Base-by-base conservation (phyloP, 2,797 vertebrate genomes). In the Linurgus olivaceus region DNA sequence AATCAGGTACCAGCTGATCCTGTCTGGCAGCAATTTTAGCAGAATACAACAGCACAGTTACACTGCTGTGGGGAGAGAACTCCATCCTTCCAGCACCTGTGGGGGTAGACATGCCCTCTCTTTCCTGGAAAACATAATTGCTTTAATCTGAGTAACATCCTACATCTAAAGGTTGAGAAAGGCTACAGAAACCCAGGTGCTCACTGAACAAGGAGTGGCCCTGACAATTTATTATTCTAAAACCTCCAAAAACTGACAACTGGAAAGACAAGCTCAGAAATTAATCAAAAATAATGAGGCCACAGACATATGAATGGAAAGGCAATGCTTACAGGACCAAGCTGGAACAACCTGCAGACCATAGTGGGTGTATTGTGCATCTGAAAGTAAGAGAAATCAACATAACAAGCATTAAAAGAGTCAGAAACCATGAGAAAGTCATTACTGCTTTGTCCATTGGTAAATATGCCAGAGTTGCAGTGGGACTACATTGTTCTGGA, bases 211-310 rank as follows among this genome's bases (percentile, higher is more conserved):
- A 76, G n/a, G 59, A 87, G 67, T 7, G n/a, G 51, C 28, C 6
- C 10, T 37, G 20, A 51, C 9, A 66, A 44, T 35, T 54, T 85
- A 81, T 72, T 57, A 37, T 61, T 79, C 44, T 7, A 61, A 79
- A 79, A 21, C 35, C 45, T 90, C 35, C 35, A 72, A 58, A 84
- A 92, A 44, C 5, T 45, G 63, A 37, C 52, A 14, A 52, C 82
- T 67, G 59, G 75, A 88, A 91, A 80, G 57, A 50, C 18, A 63
- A 66, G 33, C n/a, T 77, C 21, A 67, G 72, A 89, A 91, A 92
- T 38, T 54, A 77, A 94, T 90, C 7, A 90, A 79, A 95, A 89
- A 17, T 76, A 95, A 94, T 77, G 67, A 93, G 71, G 48, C 71
- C 28, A 4, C 2, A 4, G 81, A 73, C 71, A 52, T 31, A 42